Conservation (phyloP, 2,888 invertebrate species). For the Corbicula japonica region DNA sequence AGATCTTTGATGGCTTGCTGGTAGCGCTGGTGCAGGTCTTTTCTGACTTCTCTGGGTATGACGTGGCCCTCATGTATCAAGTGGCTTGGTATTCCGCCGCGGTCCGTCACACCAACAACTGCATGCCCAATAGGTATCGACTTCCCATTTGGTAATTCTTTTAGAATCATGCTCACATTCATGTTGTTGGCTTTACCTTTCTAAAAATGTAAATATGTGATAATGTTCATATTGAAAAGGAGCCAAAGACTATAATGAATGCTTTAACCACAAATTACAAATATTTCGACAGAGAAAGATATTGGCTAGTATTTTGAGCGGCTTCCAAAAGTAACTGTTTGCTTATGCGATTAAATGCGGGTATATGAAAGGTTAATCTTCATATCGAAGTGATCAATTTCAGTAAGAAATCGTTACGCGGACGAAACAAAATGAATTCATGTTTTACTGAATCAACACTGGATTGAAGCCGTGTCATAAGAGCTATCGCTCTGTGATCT, state of each 20-base stretch:
- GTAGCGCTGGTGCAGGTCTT: constrained; percentile 17
- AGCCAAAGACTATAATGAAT: neutral
- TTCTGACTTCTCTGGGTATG: constrained; percentile 22
- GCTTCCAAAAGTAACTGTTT: neutral
- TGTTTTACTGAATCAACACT: too few relatives aligned
- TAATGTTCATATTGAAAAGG: neutral
- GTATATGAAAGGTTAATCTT: neutral
- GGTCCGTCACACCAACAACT: neutral
- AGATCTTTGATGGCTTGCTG: constrained; percentile 10
- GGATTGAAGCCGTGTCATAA: too few relatives aligned
- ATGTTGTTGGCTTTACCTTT: constrained; percentile 12
- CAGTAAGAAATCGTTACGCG: too few relatives aligned
- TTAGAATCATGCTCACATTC: neutral
- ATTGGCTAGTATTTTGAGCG: neutral
- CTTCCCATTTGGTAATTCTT: neutral
- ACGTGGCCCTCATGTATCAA: constrained; percentile 14
- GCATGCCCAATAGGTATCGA: constrained; percentile 3
- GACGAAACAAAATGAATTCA: too few relatives aligned
- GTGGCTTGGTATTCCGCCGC: neutral
- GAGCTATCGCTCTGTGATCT: too few relatives aligned
- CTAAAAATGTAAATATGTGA: neutral
- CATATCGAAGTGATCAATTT: too few relatives aligned
- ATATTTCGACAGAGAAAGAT: neutral
- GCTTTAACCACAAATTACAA: neutral
- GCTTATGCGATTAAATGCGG: neutral